phyloP scores from a whole-genome alignment of 2,113 vertebrate species.

The Peromyscus leucopus region DNA sequence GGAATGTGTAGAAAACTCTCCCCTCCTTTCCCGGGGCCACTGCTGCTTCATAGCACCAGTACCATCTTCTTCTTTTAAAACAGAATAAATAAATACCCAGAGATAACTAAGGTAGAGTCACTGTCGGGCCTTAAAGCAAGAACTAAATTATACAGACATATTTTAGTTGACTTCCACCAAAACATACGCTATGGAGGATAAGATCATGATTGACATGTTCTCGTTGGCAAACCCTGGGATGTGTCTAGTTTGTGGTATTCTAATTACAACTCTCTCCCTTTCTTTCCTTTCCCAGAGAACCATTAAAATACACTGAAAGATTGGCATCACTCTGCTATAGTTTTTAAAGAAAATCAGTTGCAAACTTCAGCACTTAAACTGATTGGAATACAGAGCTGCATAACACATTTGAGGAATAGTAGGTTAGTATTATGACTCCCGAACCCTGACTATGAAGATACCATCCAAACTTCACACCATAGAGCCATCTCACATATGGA shows the following conservation, averaged over 20 bases:
- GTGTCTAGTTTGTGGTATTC: background rate
- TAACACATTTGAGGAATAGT: background rate
- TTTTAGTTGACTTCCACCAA: constrained; percentile 53
- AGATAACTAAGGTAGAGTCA: constrained; percentile 8
- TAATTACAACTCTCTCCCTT: background rate
- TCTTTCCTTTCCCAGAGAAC: constrained; percentile 25
- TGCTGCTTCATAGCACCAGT: background rate
- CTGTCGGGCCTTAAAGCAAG: background rate
- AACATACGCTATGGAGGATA: constrained; percentile 14
- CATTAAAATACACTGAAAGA: constrained; percentile 40
- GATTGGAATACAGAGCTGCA: background rate
- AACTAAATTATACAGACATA: background rate
- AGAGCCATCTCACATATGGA: background rate
- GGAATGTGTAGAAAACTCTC: background rate
- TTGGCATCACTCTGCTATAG: background rate
- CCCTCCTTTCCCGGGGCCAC: background rate
- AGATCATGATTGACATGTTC: constrained; percentile 35
- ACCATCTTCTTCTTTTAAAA: background rate
- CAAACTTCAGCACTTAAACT: background rate
- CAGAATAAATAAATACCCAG: constrained; percentile 26
- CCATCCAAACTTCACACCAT: background rate
- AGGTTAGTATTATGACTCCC: background rate
- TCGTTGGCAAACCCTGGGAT: background rate
- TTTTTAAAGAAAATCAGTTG: constrained; percentile 7
- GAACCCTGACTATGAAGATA: background rate